These are phyloP conservation scores for Berghia stephanieae DNA, from an alignment of 1,140 invertebrate genomes.

Conservation along the genomic window DNA sequence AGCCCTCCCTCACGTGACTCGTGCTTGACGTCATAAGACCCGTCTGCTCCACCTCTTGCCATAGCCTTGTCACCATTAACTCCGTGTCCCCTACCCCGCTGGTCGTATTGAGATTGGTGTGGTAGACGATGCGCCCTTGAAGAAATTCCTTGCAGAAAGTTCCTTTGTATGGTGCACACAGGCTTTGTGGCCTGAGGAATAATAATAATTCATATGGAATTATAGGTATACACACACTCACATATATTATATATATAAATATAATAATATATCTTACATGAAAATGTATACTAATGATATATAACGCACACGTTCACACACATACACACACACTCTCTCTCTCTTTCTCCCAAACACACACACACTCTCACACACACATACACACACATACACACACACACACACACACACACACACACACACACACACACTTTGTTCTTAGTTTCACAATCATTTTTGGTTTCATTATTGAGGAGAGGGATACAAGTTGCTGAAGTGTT, in stretches of 20 bases:
- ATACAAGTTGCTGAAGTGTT: no score
- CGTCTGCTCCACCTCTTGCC: slow-evolving; percentile 18
- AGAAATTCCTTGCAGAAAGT: slow-evolving; percentile 86
- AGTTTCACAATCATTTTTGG: no score
- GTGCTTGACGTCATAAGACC: slow-evolving; percentile 43
- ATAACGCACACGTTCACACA: slow-evolving; percentile 4
- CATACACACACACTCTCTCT: slow-evolving; percentile 1
- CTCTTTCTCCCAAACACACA: not conserved
- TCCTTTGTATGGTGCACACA: slow-evolving; percentile 87
- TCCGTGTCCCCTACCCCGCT: slow-evolving; percentile 71
- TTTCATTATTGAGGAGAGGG: no score
- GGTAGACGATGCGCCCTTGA: slow-evolving; percentile 37
- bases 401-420: slow-evolving; percentile 33
- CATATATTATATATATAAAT: not conserved
- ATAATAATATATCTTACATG: no score
- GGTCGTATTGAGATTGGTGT: slow-evolving; percentile 38
- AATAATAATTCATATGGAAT: not conserved
- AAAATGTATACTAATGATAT: no score
- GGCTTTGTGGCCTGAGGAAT: not conserved
- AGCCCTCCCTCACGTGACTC: slow-evolving; percentile 66
- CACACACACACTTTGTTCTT: no score
- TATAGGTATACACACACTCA: slow-evolving; percentile 11
- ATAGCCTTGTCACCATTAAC: slow-evolving; percentile 85
- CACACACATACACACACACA: slow-evolving; percentile 35
- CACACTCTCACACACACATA: slow-evolving; percentile 19